Conservation (phyloP, 2,888 invertebrate genomes). For the Philereme vetulata region DNA sequence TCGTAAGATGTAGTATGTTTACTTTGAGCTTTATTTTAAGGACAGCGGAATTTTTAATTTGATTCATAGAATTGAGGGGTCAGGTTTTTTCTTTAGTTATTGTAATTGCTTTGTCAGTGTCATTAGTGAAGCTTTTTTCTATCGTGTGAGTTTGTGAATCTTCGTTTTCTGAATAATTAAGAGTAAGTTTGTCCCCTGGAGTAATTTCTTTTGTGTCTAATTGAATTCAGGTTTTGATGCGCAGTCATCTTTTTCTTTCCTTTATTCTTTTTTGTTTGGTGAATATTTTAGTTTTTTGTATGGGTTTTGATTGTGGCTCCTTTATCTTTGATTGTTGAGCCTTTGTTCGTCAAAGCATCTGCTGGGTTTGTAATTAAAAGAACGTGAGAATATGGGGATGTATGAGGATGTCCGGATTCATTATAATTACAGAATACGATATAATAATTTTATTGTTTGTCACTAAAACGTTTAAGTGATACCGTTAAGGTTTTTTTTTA, state of each 20-base stretch:
- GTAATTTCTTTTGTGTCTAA: conserved; percentile 74
- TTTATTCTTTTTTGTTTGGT: conserved; percentile 56
- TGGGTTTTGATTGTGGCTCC: conserved; percentile 58
- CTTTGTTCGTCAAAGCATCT: conserved; percentile 61
- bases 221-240: conserved; percentile 80
- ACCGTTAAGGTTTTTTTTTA: conserved; percentile 39
- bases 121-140: conserved; percentile 70
- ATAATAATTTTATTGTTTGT: conserved; percentile 38
- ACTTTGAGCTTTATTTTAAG: conserved; percentile 78
- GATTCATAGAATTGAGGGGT: conserved; percentile 69
- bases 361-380: conserved; percentile 74
- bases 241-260: conserved; percentile 67
- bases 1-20: conserved; percentile 70
- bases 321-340: conserved; percentile 64
- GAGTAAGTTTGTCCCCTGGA: conserved; percentile 74
- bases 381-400: conserved; percentile 76
- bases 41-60: conserved; percentile 71
- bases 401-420: conserved; percentile 55
- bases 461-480: conserved; percentile 21
- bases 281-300: conserved; percentile 73
- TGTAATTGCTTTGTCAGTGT: conserved; percentile 64
- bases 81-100: conserved; percentile 71
- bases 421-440: conserved; percentile 45
- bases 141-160: conserved; percentile 67
- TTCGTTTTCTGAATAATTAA: conserved; percentile 72